A percentile compares a stretch with the other conserved stretches of the same genome.
phyloP scores from a whole-genome alignment of 2,888 invertebrate genomes.

The Perizoma affinitatum region DNA sequence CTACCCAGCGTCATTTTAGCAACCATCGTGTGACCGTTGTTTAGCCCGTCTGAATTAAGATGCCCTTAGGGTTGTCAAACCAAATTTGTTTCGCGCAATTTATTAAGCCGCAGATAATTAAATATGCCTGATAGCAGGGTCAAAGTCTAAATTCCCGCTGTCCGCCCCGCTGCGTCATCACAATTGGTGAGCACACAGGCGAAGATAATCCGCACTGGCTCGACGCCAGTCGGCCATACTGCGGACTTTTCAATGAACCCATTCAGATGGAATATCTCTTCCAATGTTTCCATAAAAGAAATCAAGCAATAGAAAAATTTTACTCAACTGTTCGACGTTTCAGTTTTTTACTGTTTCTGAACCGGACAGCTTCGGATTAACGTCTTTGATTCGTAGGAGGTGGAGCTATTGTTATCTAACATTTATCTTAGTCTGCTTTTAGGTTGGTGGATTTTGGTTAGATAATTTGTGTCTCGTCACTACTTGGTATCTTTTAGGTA shows the following conservation, averaged over 20 bases:
- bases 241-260: slow-evolving; percentile 82
- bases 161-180: slow-evolving; percentile 70
- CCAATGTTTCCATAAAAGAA: slow-evolving; percentile 80
- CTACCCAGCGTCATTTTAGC: no score
- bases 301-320: slow-evolving; percentile 73
- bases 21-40: no score
- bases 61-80: slow-evolving; percentile 13
- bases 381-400: slow-evolving; percentile 20
- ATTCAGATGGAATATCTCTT: slow-evolving; percentile 80
- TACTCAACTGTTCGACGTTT: slow-evolving; percentile 52
- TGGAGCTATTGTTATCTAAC: slow-evolving; percentile 12
- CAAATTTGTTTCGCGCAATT: slow-evolving; percentile 19
- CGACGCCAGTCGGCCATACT: slow-evolving; percentile 75
- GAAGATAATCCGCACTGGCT: slow-evolving; percentile 79
- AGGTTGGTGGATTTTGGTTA: background rate
- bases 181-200: slow-evolving; percentile 71
- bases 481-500: no score
- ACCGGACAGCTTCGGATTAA: slow-evolving; percentile 30
- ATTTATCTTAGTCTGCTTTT: slow-evolving; percentile 14
- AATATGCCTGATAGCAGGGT: slow-evolving; percentile 56
- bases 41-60: no score
- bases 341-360: slow-evolving; percentile 38
- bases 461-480: background rate
- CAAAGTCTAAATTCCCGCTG: slow-evolving; percentile 57
- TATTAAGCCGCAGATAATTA: slow-evolving; percentile 51